These are phyloP conservation scores for Ennomos quercinarius DNA, from an alignment of 2,888 invertebrate species.

Conservation along the genomic window DNA sequence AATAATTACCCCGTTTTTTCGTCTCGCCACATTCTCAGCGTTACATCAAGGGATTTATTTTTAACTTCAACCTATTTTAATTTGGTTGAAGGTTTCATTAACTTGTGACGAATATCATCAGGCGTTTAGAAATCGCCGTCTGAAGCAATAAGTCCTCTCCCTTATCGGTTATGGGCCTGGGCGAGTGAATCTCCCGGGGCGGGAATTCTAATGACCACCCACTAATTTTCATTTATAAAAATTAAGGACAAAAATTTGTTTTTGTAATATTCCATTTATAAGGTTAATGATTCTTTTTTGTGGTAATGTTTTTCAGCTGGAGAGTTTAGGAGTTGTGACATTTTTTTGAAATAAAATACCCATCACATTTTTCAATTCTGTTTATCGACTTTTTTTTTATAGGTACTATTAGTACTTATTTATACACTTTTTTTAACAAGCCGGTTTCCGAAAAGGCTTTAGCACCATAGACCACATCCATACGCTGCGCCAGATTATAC, in stretches of 20 bases:
- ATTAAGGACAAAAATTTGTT: conserved; percentile 55
- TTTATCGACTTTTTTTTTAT: too few relatives aligned
- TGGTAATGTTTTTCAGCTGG: conserved; percentile 12
- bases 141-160: conserved; percentile 39
- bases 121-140: conserved; percentile 37
- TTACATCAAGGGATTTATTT: too few relatives aligned
- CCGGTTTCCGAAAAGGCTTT: too few relatives aligned
- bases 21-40: not conserved
- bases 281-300: conserved; percentile 46
- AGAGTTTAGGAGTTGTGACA: conserved; percentile 3
- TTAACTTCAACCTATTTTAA: conserved; percentile 6
- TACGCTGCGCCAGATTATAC: too few relatives aligned
- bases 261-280: conserved; percentile 45
- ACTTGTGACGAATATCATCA: conserved; percentile 26
- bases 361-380: not conserved
- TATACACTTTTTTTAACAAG: too few relatives aligned
- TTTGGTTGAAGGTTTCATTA: conserved; percentile 11
- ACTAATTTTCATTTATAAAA: conserved; percentile 73
- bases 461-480: too few relatives aligned
- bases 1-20: too few relatives aligned
- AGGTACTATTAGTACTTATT: too few relatives aligned
- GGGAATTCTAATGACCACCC: conserved; percentile 65
- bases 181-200: conserved; percentile 57
- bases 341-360: not conserved
- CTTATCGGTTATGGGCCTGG: conserved; percentile 61